Percentiles rank a stretch among this genome's conserved stretches.
phyloP scores from a whole-genome alignment of 2,888 invertebrate genomes.

The Conus canariensis region DNA sequence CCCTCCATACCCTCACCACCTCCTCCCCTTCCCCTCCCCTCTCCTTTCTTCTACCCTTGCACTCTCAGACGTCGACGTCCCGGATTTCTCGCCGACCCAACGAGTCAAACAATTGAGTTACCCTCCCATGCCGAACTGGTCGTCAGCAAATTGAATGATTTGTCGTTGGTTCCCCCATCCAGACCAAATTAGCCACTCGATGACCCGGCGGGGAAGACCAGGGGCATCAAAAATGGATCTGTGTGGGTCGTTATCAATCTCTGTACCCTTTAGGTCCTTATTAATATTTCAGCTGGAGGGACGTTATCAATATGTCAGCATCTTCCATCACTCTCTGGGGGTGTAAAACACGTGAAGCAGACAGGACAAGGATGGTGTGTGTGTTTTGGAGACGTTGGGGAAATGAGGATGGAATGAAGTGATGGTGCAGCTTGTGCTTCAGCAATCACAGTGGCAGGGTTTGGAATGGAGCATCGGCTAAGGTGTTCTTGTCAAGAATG shows the following conservation, averaged over 20 bases:
- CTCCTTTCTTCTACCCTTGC: background rate
- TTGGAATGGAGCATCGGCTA: no score
- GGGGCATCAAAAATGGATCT: background rate
- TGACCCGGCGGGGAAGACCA: background rate
- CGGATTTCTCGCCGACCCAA: background rate
- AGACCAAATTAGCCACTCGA: background rate
- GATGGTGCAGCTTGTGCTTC: no score
- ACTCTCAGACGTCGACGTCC: background rate
- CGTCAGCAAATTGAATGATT: background rate
- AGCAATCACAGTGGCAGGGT: no score
- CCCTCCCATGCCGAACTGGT: background rate
- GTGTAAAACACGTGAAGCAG: background rate
- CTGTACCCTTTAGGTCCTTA: background rate
- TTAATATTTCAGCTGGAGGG: background rate
- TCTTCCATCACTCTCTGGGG: background rate
- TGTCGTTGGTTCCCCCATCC: background rate
- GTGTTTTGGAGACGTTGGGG: no score
- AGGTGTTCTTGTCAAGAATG: no score
- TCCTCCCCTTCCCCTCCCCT: no score
- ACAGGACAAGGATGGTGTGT: no score
- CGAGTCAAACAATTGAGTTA: background rate
- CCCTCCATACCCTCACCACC: no score
- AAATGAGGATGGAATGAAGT: background rate
- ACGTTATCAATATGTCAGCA: constrained; percentile 5
- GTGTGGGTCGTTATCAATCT: background rate